These are phyloP conservation scores for Amphipyra tragopoginis DNA, from an alignment of 2,888 invertebrate species.

Conservation along the genomic window DNA sequence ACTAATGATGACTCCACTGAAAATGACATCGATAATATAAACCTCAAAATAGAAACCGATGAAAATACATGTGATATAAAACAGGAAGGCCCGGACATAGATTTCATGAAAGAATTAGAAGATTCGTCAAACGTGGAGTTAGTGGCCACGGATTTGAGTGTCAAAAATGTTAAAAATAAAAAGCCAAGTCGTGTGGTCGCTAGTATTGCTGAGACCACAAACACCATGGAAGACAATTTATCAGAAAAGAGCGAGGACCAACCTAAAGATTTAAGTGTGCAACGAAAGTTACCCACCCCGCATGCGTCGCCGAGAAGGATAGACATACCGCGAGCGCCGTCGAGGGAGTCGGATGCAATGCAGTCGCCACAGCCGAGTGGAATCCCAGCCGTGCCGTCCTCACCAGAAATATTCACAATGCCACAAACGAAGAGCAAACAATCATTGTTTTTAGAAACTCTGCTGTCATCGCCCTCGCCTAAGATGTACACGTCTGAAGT, in stretches of 20 bases:
- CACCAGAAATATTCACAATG: slow-evolving; percentile 91
- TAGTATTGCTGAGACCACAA: slow-evolving; percentile 68
- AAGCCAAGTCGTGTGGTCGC: slow-evolving; percentile 59
- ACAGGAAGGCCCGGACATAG: slow-evolving; percentile 47
- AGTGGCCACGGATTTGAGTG: slow-evolving; percentile 90
- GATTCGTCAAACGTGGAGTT: slow-evolving; percentile 76
- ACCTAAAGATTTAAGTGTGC: slow-evolving; percentile 91
- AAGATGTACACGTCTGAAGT: slow-evolving; percentile 90
- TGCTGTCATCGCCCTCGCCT: slow-evolving; percentile 90
- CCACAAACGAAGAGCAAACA: slow-evolving; percentile 86
- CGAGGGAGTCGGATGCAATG: slow-evolving; percentile 92
- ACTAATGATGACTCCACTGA: slow-evolving; percentile 35
- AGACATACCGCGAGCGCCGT: slow-evolving; percentile 90
- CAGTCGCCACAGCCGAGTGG: slow-evolving; percentile 94
- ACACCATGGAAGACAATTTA: slow-evolving; percentile 73
- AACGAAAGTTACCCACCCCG: slow-evolving; percentile 84
- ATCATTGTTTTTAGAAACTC: slow-evolving; percentile 90
- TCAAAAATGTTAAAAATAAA: slow-evolving; percentile 75
- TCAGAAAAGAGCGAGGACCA: slow-evolving; percentile 88
- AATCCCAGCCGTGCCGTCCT: slow-evolving; percentile 92
- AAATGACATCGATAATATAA: slow-evolving; percentile 19
- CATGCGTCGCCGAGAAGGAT: slow-evolving; percentile 85
- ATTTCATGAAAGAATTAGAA: slow-evolving; percentile 55
- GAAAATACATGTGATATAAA: slow-evolving; percentile 40
- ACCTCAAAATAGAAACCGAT: slow-evolving; percentile 33